These are phyloP conservation scores for Cephalopachus bancanus DNA, from an alignment of 2,797 vertebrate species.

Conservation along the genomic window DNA sequence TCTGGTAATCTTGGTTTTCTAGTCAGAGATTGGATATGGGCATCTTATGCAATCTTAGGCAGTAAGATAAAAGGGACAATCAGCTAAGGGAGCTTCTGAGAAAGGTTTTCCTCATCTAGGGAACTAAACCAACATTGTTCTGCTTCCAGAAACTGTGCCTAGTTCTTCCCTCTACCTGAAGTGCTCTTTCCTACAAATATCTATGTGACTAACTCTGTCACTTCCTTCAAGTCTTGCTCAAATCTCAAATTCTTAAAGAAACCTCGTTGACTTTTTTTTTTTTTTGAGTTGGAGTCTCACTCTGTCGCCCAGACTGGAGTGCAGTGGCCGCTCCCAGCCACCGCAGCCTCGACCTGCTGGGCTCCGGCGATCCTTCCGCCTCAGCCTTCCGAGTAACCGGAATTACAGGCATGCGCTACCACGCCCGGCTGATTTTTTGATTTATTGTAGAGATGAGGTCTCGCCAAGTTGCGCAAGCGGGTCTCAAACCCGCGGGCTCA, in stretches of 20 bases:
- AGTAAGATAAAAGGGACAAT: not conserved
- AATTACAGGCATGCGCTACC: no score
- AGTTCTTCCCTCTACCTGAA: not conserved
- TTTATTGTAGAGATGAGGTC: no score
- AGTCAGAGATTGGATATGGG: not conserved
- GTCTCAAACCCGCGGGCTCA: no score
- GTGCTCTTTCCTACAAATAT: not conserved
- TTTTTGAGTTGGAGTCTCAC: no score
- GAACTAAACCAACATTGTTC: not conserved
- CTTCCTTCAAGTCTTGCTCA: constrained; percentile 25
- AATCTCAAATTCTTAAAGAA: constrained; percentile 35
- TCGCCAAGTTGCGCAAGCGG: no score
- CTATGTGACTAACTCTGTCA: not conserved
- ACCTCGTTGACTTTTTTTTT: not conserved
- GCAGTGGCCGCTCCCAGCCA: no score
- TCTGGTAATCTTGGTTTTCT: not conserved
- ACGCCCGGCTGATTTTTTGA: no score
- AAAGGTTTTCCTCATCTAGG: not conserved
- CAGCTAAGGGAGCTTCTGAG: not conserved
- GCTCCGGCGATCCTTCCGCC: no score
- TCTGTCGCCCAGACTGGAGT: no score
- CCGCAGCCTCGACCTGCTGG: no score
- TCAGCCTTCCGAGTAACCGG: no score
- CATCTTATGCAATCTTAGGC: not conserved
- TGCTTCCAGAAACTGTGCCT: not conserved